A percentile compares a stretch with the other conserved stretches of the same genome.
These are phyloP conservation scores for Thyatira batis DNA, from an alignment of 2,888 invertebrate genomes.

Conservation along the genomic window DNA sequence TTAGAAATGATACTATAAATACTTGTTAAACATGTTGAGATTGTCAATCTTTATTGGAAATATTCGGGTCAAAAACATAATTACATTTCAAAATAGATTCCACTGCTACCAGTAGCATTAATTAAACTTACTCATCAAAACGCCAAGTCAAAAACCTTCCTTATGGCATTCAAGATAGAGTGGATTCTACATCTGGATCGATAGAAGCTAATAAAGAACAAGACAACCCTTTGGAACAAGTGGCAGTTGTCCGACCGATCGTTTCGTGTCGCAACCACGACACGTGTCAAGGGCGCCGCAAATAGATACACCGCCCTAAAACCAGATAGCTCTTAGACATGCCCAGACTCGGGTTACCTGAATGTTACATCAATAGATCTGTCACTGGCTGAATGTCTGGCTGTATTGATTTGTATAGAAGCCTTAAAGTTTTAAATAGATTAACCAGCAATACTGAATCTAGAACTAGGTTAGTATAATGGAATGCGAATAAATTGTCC, in stretches of 20 bases:
- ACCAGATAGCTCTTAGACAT: slow-evolving; percentile 3
- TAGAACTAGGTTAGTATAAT: not conserved
- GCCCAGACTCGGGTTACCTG: slow-evolving; percentile 1
- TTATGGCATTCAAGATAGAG: not conserved
- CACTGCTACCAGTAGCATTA: too few species aligned
- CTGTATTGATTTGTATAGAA: slow-evolving; percentile 2
- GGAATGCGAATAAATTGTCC: too few species aligned
- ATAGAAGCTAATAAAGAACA: not conserved
- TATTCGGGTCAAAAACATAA: not conserved
- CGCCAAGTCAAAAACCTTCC: not conserved
- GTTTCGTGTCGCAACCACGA: slow-evolving; percentile 25
- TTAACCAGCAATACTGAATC: not conserved
- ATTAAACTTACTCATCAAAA: not conserved
- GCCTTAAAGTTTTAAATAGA: not conserved
- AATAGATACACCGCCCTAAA: slow-evolving; percentile 19
- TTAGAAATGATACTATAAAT: not conserved
- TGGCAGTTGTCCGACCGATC: not conserved
- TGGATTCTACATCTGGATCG: not conserved
- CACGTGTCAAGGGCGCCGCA: slow-evolving; percentile 34
- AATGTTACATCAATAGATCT: slow-evolving; percentile 1
- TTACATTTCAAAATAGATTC: too few species aligned
- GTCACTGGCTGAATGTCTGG: not conserved
- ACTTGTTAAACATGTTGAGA: too few species aligned
- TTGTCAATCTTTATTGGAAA: not conserved
- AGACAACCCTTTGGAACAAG: not conserved